Conservation (phyloP, 2,113 vertebrate species). For the Sapajus apella region DNA sequence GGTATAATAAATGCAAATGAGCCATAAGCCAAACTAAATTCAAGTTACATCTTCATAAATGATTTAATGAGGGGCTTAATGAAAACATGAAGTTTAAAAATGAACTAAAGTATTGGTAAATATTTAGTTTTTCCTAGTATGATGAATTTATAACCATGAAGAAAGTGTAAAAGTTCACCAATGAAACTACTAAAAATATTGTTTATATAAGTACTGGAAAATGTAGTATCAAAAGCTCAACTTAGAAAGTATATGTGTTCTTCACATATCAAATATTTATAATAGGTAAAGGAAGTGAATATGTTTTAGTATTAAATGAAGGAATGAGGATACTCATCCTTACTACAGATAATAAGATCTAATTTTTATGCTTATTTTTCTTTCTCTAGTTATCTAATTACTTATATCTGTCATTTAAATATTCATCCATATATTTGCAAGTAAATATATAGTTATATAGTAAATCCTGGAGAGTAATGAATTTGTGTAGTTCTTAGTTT, state of each 20-base stretch:
- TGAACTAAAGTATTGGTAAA: neutral
- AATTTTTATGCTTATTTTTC: neutral
- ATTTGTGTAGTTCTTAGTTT: neutral
- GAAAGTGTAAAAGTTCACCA: neutral
- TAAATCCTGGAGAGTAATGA: neutral
- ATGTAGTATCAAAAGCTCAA: neutral
- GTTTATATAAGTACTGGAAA: neutral
- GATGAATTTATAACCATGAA: neutral
- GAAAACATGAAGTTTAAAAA: neutral
- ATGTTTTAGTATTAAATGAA: neutral
- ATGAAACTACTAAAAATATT: neutral
- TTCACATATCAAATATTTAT: neutral
- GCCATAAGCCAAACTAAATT: neutral
- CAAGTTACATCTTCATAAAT: neutral
- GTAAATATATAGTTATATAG: neutral
- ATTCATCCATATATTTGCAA: neutral
- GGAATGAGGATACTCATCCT: neutral
- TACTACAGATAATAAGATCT: neutral
- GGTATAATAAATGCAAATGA: neutral
- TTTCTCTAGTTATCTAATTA: neutral
- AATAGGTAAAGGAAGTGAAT: neutral
- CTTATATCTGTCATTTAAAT: neutral
- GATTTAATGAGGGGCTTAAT: neutral
- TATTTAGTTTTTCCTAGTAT: neutral
- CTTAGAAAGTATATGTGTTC: neutral